phyloP scores from a whole-genome alignment of 2,797 vertebrate genomes.

The Sebastes iracundus region DNA sequence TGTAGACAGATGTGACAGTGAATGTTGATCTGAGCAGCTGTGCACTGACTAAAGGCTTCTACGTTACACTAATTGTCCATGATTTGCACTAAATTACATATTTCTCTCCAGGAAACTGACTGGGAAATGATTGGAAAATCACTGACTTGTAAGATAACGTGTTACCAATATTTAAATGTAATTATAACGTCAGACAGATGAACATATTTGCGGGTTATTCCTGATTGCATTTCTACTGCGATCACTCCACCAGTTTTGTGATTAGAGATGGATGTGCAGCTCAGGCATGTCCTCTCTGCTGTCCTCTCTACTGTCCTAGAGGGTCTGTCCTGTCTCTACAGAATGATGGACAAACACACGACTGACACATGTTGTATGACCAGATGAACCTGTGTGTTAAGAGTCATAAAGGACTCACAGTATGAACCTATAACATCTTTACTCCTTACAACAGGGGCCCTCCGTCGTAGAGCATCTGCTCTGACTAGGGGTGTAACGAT shows the following conservation, averaged over 20 bases:
- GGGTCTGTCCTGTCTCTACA: too few species aligned
- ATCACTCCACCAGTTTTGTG: background rate
- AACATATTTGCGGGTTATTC: background rate
- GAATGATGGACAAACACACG: too few species aligned
- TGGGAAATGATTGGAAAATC: background rate
- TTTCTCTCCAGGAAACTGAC: background rate
- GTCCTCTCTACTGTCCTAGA: background rate
- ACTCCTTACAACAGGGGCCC: too few species aligned
- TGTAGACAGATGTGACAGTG: background rate
- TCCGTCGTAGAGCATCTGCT: too few species aligned
- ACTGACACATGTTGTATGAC: background rate
- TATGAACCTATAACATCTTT: background rate
- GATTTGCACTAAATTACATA: background rate
- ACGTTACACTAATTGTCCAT: background rate
- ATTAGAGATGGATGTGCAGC: background rate
- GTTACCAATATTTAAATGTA: background rate
- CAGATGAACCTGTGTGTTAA: background rate
- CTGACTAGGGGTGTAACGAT: too few species aligned
- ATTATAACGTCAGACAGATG: background rate
- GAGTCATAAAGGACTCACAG: constrained; percentile 7
- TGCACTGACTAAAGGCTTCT: background rate
- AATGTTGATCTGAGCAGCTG: background rate
- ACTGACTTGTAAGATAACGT: background rate
- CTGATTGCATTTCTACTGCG: background rate
- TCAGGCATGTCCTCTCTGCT: background rate